Evolutionary conservation across 2,888 invertebrate genomes (phyloP).

Genomic region (Siphonodentalium dalli): DNA sequence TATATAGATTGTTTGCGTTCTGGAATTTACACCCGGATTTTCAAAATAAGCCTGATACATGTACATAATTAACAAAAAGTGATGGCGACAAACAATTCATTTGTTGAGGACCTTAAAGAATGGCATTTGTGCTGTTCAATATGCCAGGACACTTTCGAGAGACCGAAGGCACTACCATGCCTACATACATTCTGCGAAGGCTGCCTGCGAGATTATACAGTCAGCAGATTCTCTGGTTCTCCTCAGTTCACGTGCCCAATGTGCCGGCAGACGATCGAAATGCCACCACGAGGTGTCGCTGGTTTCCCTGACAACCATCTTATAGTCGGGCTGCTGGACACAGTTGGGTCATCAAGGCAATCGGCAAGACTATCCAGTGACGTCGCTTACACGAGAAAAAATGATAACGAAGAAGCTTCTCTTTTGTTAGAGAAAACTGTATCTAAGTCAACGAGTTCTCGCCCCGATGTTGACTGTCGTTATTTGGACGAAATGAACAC

Average conservation of each 20-base stretch:
- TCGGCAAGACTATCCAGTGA: no score
- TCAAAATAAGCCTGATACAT: no score
- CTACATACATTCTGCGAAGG: constrained; percentile 50
- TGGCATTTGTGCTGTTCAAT: constrained; percentile 39
- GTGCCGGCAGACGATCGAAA: constrained; percentile 38
- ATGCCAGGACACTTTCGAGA: constrained; percentile 37
- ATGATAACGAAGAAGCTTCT: no score
- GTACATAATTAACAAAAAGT: no score
- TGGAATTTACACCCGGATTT: no score
- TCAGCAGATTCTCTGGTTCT: constrained; percentile 32
- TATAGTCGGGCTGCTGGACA: constrained; percentile 33
- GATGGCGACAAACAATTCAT: constrained; percentile 19
- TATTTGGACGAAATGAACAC: no score
- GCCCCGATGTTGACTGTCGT: no score
- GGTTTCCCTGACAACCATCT: constrained; percentile 46
- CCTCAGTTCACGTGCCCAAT: constrained; percentile 48
- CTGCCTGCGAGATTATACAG: constrained; percentile 42
- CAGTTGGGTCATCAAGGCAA: no score
- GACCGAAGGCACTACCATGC: constrained; percentile 49
- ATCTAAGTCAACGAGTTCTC: no score
- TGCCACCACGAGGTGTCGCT: constrained; percentile 37
- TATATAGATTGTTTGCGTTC: no score
- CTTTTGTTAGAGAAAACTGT: no score
- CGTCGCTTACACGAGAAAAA: no score
- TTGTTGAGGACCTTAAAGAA: constrained; percentile 32